phyloP scores from a whole-genome alignment of 2,113 vertebrate genomes.

The Anser cygnoides region DNA sequence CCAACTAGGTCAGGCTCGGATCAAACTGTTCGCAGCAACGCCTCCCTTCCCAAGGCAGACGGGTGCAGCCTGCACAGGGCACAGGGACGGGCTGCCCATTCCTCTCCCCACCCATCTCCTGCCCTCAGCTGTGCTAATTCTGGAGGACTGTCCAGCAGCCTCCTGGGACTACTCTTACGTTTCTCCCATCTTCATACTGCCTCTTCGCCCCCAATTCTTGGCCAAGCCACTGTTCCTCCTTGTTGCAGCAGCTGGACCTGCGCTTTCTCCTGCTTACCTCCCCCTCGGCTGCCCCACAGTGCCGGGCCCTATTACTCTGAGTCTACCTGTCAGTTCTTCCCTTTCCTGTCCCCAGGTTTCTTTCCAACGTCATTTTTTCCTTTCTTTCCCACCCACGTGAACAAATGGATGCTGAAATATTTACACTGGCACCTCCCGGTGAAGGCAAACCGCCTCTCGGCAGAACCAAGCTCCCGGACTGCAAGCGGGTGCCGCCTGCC shows the following conservation, averaged over 20 bases:
- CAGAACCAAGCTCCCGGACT: background rate
- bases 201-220: background rate
- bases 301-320: background rate
- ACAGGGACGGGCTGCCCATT: background rate
- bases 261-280: background rate
- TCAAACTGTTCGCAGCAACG: background rate
- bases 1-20: background rate
- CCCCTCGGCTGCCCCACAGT: background rate
- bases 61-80: background rate
- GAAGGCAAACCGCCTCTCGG: background rate
- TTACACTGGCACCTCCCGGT: background rate
- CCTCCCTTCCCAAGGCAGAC: background rate
- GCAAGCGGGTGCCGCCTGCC: fast-evolving
- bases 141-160: background rate
- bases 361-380: background rate
- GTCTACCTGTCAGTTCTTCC: background rate
- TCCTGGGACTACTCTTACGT: background rate
- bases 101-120: background rate
- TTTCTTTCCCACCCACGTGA: background rate
- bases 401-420: background rate
- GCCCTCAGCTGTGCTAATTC: background rate
- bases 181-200: too few species aligned
- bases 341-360: background rate
- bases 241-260: background rate
- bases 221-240: background rate